These are phyloP conservation scores for Galbula dea DNA, from an alignment of 2,113 vertebrate species.

Conservation along the genomic window DNA sequence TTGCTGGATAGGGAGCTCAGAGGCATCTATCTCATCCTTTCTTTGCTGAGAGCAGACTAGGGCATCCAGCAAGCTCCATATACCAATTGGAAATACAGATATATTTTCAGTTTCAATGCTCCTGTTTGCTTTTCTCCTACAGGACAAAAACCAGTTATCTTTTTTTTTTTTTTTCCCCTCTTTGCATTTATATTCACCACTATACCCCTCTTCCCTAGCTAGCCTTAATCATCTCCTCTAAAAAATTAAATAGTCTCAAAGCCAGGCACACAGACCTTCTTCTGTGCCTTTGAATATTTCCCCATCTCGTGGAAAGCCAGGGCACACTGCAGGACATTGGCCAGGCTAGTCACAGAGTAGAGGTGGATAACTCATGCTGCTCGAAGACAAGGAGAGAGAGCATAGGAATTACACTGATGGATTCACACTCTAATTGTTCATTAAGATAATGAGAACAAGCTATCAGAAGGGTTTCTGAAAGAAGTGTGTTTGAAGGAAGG, in stretches of 20 bases:
- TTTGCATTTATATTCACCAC: not conserved
- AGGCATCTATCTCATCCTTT: not conserved
- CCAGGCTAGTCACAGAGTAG: not conserved
- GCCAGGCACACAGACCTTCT: not conserved
- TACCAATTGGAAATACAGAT: not conserved
- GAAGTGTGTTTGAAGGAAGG: not conserved
- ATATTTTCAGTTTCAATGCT: not conserved
- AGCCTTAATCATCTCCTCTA: not conserved
- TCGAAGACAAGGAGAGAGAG: not conserved
- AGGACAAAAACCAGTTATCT: not conserved
- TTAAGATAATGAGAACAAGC: conserved; percentile 23
- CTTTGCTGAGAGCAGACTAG: not conserved
- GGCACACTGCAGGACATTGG: not conserved
- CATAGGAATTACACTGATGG: not conserved
- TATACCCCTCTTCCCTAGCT: not conserved
- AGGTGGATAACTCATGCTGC: not conserved
- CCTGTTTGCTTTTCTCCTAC: not conserved
- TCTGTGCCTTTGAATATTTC: not conserved
- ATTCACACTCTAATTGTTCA: conserved; percentile 8
- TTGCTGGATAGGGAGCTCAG: not conserved
- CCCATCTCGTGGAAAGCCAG: not conserved
- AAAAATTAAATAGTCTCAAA: not conserved
- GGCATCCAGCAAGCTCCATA: not conserved
- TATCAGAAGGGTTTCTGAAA: conserved; percentile 7
- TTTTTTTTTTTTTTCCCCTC: not conserved